phyloP scores from a whole-genome alignment of 2,113 vertebrate species.

The Phrynosoma blainvillii region DNA sequence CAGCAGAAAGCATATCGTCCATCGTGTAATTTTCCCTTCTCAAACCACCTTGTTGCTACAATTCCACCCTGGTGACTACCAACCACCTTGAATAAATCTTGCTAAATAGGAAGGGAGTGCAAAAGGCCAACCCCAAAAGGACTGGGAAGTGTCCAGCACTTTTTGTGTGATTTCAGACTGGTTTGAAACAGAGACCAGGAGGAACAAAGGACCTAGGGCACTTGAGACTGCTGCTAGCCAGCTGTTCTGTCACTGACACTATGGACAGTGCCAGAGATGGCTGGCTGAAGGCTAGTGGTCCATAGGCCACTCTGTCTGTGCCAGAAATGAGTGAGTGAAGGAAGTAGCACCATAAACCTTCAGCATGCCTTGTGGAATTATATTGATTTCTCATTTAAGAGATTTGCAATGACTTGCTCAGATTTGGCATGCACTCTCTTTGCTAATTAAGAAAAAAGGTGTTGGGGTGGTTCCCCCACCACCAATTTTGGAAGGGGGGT shows the following conservation, averaged over 20 bases:
- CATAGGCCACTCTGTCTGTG: background rate
- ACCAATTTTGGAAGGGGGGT: no score
- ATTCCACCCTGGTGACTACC: background rate
- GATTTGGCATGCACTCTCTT: background rate
- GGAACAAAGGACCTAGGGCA: conserved; percentile 10
- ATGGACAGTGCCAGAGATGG: background rate
- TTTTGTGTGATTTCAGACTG: conserved; percentile 6
- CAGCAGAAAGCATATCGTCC: background rate
- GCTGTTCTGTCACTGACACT: conserved; percentile 14
- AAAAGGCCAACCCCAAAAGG: background rate
- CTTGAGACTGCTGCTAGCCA: background rate
- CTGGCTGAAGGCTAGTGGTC: background rate
- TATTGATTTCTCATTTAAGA: background rate
- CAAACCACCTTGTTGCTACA: background rate
- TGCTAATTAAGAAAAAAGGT: no score
- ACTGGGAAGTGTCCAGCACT: background rate
- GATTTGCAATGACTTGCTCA: background rate
- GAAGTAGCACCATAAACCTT: background rate
- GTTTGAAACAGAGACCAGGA: conserved; percentile 13
- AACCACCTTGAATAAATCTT: background rate
- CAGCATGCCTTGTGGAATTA: background rate
- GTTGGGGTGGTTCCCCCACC: background rate
- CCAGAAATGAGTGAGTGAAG: background rate
- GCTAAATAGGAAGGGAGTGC: background rate
- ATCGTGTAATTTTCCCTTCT: background rate